Conservation (phyloP, 2,888 invertebrate genomes). For the Corythucha ciliata region DNA sequence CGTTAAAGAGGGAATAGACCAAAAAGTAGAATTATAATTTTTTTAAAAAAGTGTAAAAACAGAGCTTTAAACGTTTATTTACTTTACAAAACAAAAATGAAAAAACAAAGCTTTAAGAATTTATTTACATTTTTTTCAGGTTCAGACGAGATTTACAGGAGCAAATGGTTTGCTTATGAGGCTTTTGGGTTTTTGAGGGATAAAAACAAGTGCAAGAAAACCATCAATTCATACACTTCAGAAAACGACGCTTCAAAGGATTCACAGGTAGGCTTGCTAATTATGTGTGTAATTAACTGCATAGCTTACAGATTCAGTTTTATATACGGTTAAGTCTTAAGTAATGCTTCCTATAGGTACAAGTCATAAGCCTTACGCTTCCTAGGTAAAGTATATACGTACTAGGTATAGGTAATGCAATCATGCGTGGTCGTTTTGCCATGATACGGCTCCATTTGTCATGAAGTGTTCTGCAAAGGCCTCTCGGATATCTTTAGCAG, state of each 20-base stretch:
- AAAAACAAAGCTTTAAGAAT: too few species aligned
- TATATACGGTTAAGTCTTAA: too few species aligned
- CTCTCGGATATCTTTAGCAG: constrained; percentile 13
- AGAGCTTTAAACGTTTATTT: too few species aligned
- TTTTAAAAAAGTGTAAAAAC: too few species aligned
- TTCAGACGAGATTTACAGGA: constrained; percentile 11
- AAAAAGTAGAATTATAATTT: too few species aligned
- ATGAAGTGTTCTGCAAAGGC: constrained; percentile 9
- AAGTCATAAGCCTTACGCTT: too few species aligned
- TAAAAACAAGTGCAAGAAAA: constrained; percentile 8
- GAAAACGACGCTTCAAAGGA: too few species aligned
- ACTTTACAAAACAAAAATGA: too few species aligned
- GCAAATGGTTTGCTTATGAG: constrained; percentile 15
- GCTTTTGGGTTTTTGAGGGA: constrained; percentile 11
- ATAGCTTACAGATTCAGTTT: not conserved
- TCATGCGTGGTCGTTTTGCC: constrained; percentile 10
- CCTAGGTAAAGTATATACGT: too few species aligned
- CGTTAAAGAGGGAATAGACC: too few species aligned
- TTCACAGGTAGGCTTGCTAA: constrained; percentile 11
- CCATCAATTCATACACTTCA: constrained; percentile 1
- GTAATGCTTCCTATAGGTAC: too few species aligned
- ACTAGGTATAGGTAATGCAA: not conserved
- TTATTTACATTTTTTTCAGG: too few species aligned
- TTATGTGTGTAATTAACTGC: constrained; percentile 5
- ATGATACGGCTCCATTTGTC: constrained; percentile 10